Base-by-base conservation (phyloP, 2,888 invertebrate genomes). In the Eilema griseolum region DNA sequence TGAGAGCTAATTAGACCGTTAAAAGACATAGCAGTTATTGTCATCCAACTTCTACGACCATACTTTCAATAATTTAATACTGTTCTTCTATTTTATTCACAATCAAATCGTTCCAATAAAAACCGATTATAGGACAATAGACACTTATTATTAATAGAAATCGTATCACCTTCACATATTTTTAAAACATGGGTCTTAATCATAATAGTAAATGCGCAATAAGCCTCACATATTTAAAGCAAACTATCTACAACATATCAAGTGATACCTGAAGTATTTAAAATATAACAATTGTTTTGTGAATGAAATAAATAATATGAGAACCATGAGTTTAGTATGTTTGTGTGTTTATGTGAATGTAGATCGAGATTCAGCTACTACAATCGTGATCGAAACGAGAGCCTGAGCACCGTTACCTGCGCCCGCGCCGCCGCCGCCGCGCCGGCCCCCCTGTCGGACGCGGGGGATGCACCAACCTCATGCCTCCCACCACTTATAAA, bases 191-290 rank as follows among this genome's bases (percentile, higher is more conserved):
- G 88, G 14, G 83, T 87, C 88, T 85, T 89, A 89, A 81, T 86
- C 81, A 83, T 87, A 89, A 87, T 91, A 92, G 87, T 94, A 94
- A 94, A 94, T 94, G 94, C 94, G 89, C 90, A 86, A 81, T 84
- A 92, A 94, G 94, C 94, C 94, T 94, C 94, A 90, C 86, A 86
- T 87, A 86, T 86, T 86, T 86, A 88, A 90, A 91, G 90, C 91
- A 86, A 84, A 82, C 46, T 80, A 76, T 80, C 78, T 83, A 82
- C 77, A 80, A 79, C 82, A 59, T 85, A 81, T 79, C 76, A 78
- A 78, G 73, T 83, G 79, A 82, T 83, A 82, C 80, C 81, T 77
- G 75, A 84, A 82, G 85, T 81, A 79, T 80, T 81, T 83, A 78
- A 82, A 82, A 81, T 78, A 84, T 77, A 85, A 80, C 77, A 86